Conservation (phyloP, 2,797 vertebrate genomes). For the Lacerta viridis region DNA sequence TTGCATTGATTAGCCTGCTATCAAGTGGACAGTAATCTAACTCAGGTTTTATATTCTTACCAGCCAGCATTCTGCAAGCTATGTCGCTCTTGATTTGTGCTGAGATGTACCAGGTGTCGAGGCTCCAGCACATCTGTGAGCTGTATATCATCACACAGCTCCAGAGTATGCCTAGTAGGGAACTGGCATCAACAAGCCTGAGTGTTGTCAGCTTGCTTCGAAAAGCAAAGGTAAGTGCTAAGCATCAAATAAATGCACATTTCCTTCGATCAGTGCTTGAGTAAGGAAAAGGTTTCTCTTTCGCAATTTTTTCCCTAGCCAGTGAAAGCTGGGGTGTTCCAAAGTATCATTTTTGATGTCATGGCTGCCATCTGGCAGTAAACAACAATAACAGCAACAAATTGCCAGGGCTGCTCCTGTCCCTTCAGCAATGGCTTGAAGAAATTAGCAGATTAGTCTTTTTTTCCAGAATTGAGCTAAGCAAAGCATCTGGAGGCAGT, state of each 20-base stretch:
- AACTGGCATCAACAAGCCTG: conserved; percentile 92
- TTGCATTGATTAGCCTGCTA: background rate
- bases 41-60: conserved; percentile 43
- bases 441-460: background rate
- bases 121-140: conserved; percentile 97
- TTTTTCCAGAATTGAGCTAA: background rate
- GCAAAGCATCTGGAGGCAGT: background rate
- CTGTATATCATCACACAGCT: conserved; percentile 95
- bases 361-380: background rate
- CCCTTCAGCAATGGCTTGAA: background rate
- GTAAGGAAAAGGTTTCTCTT: background rate
- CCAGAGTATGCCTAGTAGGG: conserved; percentile 96
- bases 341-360: background rate
- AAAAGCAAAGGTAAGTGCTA: conserved; percentile 89
- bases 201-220: conserved; percentile 92
- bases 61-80: conserved; percentile 95
- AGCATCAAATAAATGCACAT: background rate
- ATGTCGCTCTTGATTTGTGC: conserved; percentile 97
- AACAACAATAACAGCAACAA: too few relatives aligned
- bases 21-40: background rate
- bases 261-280: background rate
- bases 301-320: background rate
- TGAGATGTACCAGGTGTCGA: conserved; percentile 98
- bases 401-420: background rate
- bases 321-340: background rate